Evolutionary conservation across 2,113 vertebrate species (phyloP), one percentile per base, ranked within the genome.

Genomic region (Neolamprologus tretocephalus): DNA sequence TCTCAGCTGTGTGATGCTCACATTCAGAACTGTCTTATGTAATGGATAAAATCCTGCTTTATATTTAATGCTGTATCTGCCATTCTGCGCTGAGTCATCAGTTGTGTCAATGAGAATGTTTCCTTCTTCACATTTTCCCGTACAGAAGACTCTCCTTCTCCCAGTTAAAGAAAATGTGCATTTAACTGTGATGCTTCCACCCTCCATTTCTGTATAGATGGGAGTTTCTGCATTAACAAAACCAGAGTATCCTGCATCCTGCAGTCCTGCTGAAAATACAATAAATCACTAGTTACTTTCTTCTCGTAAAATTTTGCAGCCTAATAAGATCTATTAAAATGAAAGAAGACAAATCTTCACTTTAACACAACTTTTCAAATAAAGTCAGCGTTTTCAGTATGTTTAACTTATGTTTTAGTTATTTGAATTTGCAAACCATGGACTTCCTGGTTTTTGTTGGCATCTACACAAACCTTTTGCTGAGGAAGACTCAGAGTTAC

Each of bases 11-110:
- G 57, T 1, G 57, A 33, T 61, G 14, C 57, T 61, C 57, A 61
- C 57, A 10, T 61, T 61, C 57, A 61, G 1, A 61, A 61, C 55
- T 9, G 55, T 58, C 13, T 31, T 31, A 31, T 28, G 8, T 58
- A 17, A 4, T 31, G 8, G 58, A 63, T 10, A 19, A 19, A 3
- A 10, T 63, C 28, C 58, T 63, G 3, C 5, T 33, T 33, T 6
- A 63, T 33, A 63, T 63, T 33, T 6, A 19, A 63, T 33, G 5
- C 58, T 33, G 28, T 61, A 61, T 61, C 57, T 61, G 58, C 28
- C 58, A 33, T 33, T 63, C 58, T 63, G 16, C 2, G 4, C 11
- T 3, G 0, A 9, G 8, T 3, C 2, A 1, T 5, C 1, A 2
- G 2, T 4, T 16, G 71, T 87, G 5, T 37, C 7, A 19, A 86